Evolutionary conservation across 2,797 vertebrate species (phyloP).

Genomic region (Nyctalus aviator): DNA sequence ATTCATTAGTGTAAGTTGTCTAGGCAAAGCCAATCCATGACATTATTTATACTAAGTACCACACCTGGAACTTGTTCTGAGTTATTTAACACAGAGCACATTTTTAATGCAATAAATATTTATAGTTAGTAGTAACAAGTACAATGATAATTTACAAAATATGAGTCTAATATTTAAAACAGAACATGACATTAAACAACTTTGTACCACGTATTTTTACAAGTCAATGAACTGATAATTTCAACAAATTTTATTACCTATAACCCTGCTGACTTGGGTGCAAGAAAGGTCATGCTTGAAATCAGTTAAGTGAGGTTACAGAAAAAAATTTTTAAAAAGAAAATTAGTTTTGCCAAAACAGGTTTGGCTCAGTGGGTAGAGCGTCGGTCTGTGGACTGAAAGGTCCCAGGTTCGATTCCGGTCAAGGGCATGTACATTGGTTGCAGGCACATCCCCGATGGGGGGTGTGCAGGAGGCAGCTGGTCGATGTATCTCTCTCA

Average conservation of each 20-base stretch:
- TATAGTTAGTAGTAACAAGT: constrained; percentile 73
- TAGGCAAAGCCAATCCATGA: constrained; percentile 68
- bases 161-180: constrained; percentile 71
- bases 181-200: constrained; percentile 66
- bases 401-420: too few relatives aligned
- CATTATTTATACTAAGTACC: constrained; percentile 74
- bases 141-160: constrained; percentile 74
- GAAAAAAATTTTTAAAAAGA: not conserved
- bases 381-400: too few relatives aligned
- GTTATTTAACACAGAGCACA: constrained; percentile 76
- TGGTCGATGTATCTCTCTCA: too few relatives aligned
- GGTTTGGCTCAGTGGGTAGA: too few relatives aligned
- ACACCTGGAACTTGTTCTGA: constrained; percentile 75
- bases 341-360: not conserved
- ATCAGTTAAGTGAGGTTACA: constrained; percentile 51
- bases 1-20: constrained; percentile 74
- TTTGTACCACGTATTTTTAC: constrained; percentile 57
- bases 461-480: too few relatives aligned
- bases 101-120: constrained; percentile 82
- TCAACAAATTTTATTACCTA: constrained; percentile 35
- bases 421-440: too few relatives aligned
- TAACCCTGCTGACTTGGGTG: constrained; percentile 23
- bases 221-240: constrained; percentile 56
- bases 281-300: constrained; percentile 44
- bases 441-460: too few relatives aligned